Percentiles rank a stretch among this genome's conserved stretches.
These are phyloP conservation scores for Psophia crepitans DNA, from an alignment of 2,113 vertebrate genomes.

Conservation along the genomic window DNA sequence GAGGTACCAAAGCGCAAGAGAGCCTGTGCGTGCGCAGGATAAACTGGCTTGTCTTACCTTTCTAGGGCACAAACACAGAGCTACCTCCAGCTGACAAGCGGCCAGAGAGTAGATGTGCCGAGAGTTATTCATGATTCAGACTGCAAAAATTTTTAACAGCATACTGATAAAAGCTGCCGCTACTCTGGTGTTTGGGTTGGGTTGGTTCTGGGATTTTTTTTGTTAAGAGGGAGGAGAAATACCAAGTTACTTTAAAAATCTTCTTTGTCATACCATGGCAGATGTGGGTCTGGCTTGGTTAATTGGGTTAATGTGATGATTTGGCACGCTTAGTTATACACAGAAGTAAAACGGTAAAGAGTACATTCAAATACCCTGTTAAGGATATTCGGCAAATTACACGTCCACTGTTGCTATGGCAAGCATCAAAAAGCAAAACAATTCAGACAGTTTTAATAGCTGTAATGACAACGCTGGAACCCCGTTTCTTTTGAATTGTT, in stretches of 20 bases:
- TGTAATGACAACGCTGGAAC: not conserved
- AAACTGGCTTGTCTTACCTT: not conserved
- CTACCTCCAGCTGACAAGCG: not conserved
- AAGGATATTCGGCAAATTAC: not conserved
- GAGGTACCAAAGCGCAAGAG: not conserved
- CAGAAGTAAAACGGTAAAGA: not conserved
- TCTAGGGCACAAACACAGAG: not conserved
- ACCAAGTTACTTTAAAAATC: not conserved
- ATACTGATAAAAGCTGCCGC: not conserved
- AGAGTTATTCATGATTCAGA: too few species aligned
- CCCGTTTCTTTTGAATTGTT: not conserved
- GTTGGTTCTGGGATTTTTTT: not conserved
- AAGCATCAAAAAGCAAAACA: not conserved
- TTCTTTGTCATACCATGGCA: not conserved
- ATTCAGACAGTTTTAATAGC: not conserved
- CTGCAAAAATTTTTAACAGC: not conserved
- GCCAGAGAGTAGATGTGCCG: not conserved
- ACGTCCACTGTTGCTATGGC: not conserved
- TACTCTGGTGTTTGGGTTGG: not conserved
- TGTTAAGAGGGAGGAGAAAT: not conserved
- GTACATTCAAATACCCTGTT: not conserved
- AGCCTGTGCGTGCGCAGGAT: not conserved
- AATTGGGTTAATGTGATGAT: slow-evolving; percentile 15
- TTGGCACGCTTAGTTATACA: not conserved
- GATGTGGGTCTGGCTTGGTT: not conserved